Conservation (phyloP, 1,140 invertebrate genomes). For the Solen grandis region DNA sequence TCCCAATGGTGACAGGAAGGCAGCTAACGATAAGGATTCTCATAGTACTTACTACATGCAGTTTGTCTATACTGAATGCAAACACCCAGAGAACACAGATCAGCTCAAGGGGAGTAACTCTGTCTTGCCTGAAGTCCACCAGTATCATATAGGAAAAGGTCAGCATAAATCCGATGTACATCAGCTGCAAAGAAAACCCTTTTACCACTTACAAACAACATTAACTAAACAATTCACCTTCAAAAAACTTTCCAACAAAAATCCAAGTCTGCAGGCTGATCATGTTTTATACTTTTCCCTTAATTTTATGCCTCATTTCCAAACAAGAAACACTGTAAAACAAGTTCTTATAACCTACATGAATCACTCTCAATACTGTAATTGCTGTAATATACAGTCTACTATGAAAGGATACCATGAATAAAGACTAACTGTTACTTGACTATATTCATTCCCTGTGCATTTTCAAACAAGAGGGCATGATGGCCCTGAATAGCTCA, state of each 20-base stretch:
- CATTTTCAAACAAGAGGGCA: no score
- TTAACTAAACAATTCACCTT: not conserved
- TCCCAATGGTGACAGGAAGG: no score
- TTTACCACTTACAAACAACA: no score
- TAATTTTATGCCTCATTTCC: not conserved
- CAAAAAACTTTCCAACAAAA: not conserved
- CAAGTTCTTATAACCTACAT: no score
- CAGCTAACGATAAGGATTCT: no score
- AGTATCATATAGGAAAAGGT: slow-evolving; percentile 81
- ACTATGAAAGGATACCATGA: no score
- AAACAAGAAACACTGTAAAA: not conserved
- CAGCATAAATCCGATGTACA: slow-evolving; percentile 68
- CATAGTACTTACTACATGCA: slow-evolving; percentile 74
- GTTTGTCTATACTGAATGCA: slow-evolving; percentile 72
- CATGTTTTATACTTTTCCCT: not conserved
- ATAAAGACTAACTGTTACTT: no score
- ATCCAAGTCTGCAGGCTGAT: not conserved
- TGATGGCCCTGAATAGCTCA: no score
- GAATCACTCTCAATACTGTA: not conserved
- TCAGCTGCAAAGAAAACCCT: slow-evolving; percentile 65
- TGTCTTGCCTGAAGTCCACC: slow-evolving; percentile 77
- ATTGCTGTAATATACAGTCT: not conserved
- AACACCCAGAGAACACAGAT: slow-evolving; percentile 74
- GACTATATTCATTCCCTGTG: no score
- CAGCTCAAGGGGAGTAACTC: slow-evolving; percentile 65